A percentile compares a stretch with the other conserved stretches of the same genome.
These are phyloP conservation scores for Saccopteryx leptura DNA, from an alignment of 2,113 vertebrate genomes.

Conservation along the genomic window DNA sequence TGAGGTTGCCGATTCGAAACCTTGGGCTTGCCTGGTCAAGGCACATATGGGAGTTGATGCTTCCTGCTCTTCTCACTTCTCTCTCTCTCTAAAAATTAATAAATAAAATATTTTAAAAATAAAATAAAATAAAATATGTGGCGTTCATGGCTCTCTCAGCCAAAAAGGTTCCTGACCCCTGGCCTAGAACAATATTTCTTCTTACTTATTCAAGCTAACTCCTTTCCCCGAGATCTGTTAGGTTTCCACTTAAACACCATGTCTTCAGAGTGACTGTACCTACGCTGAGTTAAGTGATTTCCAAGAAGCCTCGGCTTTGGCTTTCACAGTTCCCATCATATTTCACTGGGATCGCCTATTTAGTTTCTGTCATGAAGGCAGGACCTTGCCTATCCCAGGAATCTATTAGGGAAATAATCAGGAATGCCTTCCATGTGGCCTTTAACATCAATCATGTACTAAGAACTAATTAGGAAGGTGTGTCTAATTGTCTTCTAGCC, in stretches of 20 bases:
- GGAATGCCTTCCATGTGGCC: background rate
- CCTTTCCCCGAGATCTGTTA: background rate
- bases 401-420: constrained; percentile 1
- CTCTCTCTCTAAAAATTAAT: too few species aligned
- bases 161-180: too few species aligned
- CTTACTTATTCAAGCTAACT: background rate
- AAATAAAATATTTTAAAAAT: too few species aligned
- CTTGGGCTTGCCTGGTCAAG: too few species aligned
- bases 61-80: too few species aligned
- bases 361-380: background rate
- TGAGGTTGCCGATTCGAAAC: too few species aligned
- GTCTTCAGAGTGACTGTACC: background rate
- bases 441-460: background rate
- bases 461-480: background rate
- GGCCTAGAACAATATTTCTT: background rate
- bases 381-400: background rate
- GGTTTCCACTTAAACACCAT: background rate
- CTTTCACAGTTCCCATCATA: background rate
- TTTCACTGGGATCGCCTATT: background rate
- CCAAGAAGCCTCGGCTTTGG: background rate
- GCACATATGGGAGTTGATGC: too few species aligned
- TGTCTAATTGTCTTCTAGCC: background rate
- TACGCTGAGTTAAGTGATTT: background rate
- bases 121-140: too few species aligned
- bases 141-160: too few species aligned